phyloP scores from a whole-genome alignment of 2,888 invertebrate genomes.

The Yponomeuta sedellus region DNA sequence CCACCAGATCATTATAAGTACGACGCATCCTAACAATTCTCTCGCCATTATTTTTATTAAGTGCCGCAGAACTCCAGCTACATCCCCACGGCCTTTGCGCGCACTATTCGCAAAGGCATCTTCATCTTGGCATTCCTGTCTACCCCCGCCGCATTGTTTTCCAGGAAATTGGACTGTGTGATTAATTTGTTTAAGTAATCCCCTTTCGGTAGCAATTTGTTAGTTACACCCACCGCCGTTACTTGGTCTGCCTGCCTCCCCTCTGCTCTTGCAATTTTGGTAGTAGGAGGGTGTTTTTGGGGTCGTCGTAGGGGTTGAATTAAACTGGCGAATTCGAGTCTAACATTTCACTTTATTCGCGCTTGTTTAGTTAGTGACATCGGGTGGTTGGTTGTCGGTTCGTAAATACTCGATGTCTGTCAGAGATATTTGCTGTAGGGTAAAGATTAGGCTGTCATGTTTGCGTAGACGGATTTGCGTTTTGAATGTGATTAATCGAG shows the following conservation, averaged over 20 bases:
- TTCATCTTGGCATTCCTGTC: neutral
- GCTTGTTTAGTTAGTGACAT: slow-evolving; percentile 13
- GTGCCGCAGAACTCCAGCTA: neutral
- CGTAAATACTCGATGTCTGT: neutral
- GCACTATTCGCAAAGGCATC: neutral
- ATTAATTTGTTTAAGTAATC: slow-evolving; percentile 65
- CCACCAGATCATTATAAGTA: no score
- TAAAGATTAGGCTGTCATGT: neutral
- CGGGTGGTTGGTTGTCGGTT: neutral
- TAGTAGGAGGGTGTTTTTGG: neutral
- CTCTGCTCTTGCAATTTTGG: neutral
- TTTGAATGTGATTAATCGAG: no score
- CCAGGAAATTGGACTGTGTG: slow-evolving; percentile 66
- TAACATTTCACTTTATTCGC: slow-evolving; percentile 3
- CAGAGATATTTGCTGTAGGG: neutral
- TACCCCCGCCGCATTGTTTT: slow-evolving; percentile 54
- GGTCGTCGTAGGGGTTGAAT: neutral
- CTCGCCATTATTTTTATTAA: neutral
- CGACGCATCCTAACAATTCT: neutral
- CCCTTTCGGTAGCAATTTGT: slow-evolving; percentile 33
- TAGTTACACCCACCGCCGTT: neutral
- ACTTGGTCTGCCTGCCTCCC: neutral
- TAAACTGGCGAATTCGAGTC: neutral
- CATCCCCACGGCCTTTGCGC: neutral
- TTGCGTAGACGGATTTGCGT: no score